Evolutionary conservation across 2,113 vertebrate species (phyloP).

Genomic region (Prietella phreatophila): DNA sequence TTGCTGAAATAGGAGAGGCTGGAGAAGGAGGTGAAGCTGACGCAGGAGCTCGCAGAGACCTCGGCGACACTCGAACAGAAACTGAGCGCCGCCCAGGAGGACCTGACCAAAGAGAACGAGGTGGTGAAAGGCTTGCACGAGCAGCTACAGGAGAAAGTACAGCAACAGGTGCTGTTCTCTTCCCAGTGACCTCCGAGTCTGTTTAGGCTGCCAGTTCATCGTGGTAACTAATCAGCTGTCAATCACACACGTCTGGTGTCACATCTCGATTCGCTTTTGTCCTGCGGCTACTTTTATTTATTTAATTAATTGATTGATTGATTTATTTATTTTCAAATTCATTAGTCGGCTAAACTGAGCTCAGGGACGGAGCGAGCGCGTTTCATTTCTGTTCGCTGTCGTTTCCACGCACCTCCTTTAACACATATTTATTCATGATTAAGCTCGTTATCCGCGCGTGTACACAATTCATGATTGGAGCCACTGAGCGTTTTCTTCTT

Average conservation of each 20-base stretch:
- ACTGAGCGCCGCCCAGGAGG: slow-evolving; percentile 76
- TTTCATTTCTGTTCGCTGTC: background rate
- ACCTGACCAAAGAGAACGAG: slow-evolving; percentile 76
- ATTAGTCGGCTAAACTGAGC: background rate
- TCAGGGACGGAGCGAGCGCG: background rate
- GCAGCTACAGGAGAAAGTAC: slow-evolving; percentile 61
- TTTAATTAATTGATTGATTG: no score
- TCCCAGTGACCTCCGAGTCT: slow-evolving; percentile 21
- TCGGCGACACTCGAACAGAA: slow-evolving; percentile 78
- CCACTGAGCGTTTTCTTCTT: no score
- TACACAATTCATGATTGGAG: no score
- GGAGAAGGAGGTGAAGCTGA: slow-evolving; percentile 82
- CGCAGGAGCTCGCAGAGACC: slow-evolving; percentile 73
- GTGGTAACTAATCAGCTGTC: slow-evolving; percentile 15
- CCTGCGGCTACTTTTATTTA: no score
- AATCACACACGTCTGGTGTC: background rate
- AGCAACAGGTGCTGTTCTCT: background rate
- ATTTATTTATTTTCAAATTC: no score
- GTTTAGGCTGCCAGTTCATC: background rate
- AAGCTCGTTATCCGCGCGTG: no score
- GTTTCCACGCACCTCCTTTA: no score
- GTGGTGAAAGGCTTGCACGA: slow-evolving; percentile 71
- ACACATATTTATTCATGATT: no score
- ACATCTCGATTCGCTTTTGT: background rate
- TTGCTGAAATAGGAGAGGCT: slow-evolving; percentile 73